phyloP scores from a whole-genome alignment of 2,888 invertebrate species.

The Latrodectus hesperus region DNA sequence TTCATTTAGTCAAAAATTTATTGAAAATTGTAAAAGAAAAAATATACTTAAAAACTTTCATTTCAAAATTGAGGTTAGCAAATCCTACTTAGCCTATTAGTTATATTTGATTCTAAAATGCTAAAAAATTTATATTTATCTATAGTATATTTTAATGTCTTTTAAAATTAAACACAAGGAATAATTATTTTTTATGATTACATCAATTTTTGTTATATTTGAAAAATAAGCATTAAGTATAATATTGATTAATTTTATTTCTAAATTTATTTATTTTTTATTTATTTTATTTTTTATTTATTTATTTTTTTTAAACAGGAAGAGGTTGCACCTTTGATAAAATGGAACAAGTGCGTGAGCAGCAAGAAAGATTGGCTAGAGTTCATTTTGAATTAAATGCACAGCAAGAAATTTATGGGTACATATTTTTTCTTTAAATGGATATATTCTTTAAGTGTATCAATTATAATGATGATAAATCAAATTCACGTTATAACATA shows the following conservation, averaged over 20 bases:
- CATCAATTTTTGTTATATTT: too few relatives aligned
- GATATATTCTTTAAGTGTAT: neutral
- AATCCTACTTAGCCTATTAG: too few relatives aligned
- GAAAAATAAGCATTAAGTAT: neutral
- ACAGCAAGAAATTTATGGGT: constrained; percentile 75
- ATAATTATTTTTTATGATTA: too few relatives aligned
- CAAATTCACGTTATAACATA: neutral
- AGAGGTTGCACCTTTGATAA: constrained; percentile 93
- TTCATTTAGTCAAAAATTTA: too few relatives aligned
- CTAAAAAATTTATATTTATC: too few relatives aligned
- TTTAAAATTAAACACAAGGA: too few relatives aligned
- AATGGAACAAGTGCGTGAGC: constrained; percentile 96
- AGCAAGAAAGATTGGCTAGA: constrained; percentile 93
- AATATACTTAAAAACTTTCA: too few relatives aligned
- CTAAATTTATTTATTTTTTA: neutral
- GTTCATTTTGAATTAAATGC: constrained; percentile 90
- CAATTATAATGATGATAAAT: neutral
- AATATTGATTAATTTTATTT: neutral
- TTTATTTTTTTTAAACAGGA: constrained; percentile 72
- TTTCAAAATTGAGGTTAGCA: too few relatives aligned
- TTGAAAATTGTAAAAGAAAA: too few relatives aligned
- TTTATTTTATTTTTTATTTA: neutral
- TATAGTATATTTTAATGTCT: too few relatives aligned
- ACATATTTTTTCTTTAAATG: constrained; percentile 9
- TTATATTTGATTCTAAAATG: too few relatives aligned